These are phyloP conservation scores for Geotrupes spiniger DNA, from an alignment of 2,888 invertebrate genomes.

Conservation along the genomic window DNA sequence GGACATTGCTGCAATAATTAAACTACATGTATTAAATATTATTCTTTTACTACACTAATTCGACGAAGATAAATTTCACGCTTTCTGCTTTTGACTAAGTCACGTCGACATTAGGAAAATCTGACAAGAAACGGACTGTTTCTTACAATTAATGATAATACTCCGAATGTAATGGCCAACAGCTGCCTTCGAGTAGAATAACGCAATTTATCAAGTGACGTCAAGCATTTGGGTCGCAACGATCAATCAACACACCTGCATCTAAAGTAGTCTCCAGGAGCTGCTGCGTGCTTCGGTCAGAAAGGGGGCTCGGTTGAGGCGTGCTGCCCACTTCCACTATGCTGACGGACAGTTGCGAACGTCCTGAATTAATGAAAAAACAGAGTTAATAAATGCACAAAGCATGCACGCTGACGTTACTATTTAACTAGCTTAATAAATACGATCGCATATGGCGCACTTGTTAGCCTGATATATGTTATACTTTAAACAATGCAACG, in stretches of 20 bases:
- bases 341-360: constrained; percentile 48
- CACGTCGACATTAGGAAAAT: neutral
- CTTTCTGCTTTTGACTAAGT: neutral
- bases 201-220: constrained; percentile 11
- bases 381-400: neutral
- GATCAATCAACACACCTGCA: constrained; percentile 29
- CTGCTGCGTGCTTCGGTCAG: constrained; percentile 47
- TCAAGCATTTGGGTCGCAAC: constrained; percentile 4
- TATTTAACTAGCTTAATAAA: too few species aligned
- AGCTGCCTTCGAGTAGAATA: neutral
- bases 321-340: constrained; percentile 49
- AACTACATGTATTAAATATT: too few species aligned
- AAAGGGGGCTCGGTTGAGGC: constrained; percentile 45
- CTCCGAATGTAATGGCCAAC: neutral
- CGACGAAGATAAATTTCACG: neutral
- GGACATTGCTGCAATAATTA: too few species aligned
- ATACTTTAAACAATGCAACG: too few species aligned
- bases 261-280: constrained; percentile 47
- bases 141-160: neutral
- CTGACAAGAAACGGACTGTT: neutral
- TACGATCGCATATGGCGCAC: too few species aligned
- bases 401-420: too few species aligned
- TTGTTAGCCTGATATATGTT: too few species aligned
- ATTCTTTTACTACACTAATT: too few species aligned
- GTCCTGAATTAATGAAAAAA: constrained; percentile 30